Base-by-base conservation (phyloP, 2,888 invertebrate genomes). In the Drosophila heteroneura region DNA sequence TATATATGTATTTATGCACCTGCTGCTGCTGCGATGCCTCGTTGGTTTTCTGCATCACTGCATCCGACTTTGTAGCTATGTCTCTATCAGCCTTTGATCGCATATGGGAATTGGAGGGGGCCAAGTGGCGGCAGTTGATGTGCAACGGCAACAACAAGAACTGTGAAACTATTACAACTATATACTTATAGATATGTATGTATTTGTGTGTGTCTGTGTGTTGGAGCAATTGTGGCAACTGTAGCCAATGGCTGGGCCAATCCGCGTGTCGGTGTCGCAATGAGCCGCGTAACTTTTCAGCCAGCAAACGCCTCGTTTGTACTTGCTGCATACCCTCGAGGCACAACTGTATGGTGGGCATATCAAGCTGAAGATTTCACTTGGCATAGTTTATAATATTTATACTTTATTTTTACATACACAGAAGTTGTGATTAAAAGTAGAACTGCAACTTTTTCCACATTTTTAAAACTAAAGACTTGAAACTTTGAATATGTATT, bases 31-130 rank as follows among this genome's bases (percentile, higher is more conserved):
- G 66, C 64, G 67, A 39, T 59, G 85, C 56, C 62, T 52, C 57
- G 63, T 64, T 71, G 81, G 84, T 79, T 85, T 86, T 82, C 89
- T 86, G 84, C 89, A 79, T 83, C 82, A 79, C 69, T 85, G 85
- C 80, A 70, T 84, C 72, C 82, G 33, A 89, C 26, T 47, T 26
- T 26, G 47, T 16, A 26, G 90, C 87, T 85, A 89, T 89, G 90
- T 85, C 90, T 85, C 85, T 89, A 89, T 87, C 85, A 84, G 76
- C 76, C 74, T 86, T 84, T 83, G 26, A 76, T 76, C 53, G 68
- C 71, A 65, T 52, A 54, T 64, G 72, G 64, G 53, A 32, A 22
- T 14, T 35, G 39, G 57, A 19, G 70, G 53, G 73, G 37, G 54
- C 47, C 57, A 62, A 49, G 33, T 66, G 75, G 60, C 47, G 44